phyloP scores from a whole-genome alignment of 2,797 vertebrate species.

The Sciaenops ocellatus region DNA sequence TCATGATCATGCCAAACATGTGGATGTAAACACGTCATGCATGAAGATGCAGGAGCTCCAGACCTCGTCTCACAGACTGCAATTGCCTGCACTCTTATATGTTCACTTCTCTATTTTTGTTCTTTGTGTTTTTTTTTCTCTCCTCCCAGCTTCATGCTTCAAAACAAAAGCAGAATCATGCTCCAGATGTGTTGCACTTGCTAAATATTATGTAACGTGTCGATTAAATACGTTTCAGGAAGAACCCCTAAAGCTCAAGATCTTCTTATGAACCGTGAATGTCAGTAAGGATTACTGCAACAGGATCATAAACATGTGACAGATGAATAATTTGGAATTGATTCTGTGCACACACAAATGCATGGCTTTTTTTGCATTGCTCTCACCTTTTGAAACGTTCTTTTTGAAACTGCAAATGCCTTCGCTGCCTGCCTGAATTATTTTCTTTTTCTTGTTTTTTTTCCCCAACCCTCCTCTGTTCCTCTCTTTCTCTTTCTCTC shows the following conservation, averaged over 20 bases:
- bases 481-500: constrained; percentile 63
- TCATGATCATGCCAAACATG: constrained; percentile 19
- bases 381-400: constrained; percentile 46
- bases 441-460: constrained; percentile 65
- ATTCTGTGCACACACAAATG: constrained; percentile 69
- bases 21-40: constrained; percentile 43
- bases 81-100: constrained; percentile 56
- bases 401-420: constrained; percentile 67
- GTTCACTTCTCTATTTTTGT: constrained; percentile 29
- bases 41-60: constrained; percentile 58
- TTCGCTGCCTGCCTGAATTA: constrained; percentile 89
- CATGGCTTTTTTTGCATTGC: constrained; percentile 72
- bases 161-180: constrained; percentile 63
- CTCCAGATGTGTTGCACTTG: constrained; percentile 59
- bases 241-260: constrained; percentile 57
- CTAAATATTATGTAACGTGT: constrained; percentile 48
- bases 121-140: constrained; percentile 10
- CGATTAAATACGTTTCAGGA: constrained; percentile 63
- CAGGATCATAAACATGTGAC: constrained; percentile 42
- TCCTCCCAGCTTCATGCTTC: constrained; percentile 57
- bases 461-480: constrained; percentile 46
- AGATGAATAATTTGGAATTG: constrained; percentile 65
- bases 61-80: constrained; percentile 43
- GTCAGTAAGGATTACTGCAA: constrained; percentile 62
- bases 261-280: constrained; percentile 50